Conservation (phyloP, 1,140 invertebrate species). For the Caenorhabditis briggsae region DNA sequence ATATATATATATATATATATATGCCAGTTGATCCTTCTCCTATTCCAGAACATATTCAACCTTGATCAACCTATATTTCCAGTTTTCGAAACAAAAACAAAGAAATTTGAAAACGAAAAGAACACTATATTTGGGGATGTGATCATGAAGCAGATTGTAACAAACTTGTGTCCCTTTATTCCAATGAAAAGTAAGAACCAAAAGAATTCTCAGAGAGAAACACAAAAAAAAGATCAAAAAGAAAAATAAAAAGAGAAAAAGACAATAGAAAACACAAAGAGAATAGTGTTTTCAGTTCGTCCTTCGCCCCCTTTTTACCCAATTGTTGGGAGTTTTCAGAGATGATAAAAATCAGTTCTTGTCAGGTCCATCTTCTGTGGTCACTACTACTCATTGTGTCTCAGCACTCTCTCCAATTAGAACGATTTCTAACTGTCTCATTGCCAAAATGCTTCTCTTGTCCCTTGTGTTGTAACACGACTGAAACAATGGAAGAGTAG, state of each 20-base stretch:
- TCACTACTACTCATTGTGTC: slow-evolving; percentile 18
- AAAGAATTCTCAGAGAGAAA: background rate
- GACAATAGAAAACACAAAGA: slow-evolving; percentile 48
- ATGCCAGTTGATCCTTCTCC: too few relatives aligned
- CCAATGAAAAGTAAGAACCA: slow-evolving; percentile 2
- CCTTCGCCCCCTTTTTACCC: background rate
- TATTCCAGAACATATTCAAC: too few relatives aligned
- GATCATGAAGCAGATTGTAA: slow-evolving; percentile 37
- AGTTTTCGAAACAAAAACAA: background rate
- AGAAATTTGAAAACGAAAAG: background rate
- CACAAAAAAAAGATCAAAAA: slow-evolving; percentile 33
- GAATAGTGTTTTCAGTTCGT: background rate
- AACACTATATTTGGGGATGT: background rate
- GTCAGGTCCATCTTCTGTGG: slow-evolving; percentile 29
- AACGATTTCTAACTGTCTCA: background rate
- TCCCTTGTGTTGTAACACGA: slow-evolving; percentile 39
- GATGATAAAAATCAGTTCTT: slow-evolving; percentile 48
- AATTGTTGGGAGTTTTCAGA: slow-evolving; percentile 13
- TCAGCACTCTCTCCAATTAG: background rate
- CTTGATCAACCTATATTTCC: too few relatives aligned
- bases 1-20: too few relatives aligned
- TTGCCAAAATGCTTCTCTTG: slow-evolving; percentile 2
- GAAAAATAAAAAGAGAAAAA: slow-evolving; percentile 1
- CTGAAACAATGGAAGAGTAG: slow-evolving; percentile 53
- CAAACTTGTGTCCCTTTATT: slow-evolving; percentile 2